Conservation (phyloP, 1,140 invertebrate genomes). For the Drosophila fuyamai region DNA sequence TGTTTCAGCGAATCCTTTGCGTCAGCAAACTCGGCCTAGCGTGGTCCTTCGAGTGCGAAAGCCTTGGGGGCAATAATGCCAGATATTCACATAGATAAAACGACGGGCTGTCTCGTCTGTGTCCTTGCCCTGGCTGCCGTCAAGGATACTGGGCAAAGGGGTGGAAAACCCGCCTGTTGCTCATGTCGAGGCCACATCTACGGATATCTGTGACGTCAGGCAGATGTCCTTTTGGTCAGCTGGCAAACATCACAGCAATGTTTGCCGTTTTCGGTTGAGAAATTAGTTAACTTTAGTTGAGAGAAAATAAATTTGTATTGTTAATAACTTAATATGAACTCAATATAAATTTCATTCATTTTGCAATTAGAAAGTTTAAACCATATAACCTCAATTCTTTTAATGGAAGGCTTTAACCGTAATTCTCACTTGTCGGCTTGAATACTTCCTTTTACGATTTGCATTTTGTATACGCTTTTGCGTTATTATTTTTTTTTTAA, state of each 20-base stretch:
- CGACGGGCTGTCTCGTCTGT: constrained; percentile 13
- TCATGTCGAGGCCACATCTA: constrained; percentile 14
- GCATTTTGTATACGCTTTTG: constrained; percentile 5
- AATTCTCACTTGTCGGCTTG: constrained; percentile 8
- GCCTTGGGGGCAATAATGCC: constrained; percentile 17
- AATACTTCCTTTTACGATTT: constrained; percentile 32
- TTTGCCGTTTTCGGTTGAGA: neutral
- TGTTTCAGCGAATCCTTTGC: constrained; percentile 35
- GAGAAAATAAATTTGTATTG: neutral
- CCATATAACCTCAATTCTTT: constrained; percentile 11
- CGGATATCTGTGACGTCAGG: constrained; percentile 37
- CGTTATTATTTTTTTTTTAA: constrained; percentile 15
- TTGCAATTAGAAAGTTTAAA: constrained; percentile 27
- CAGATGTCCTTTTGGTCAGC: constrained; percentile 7
- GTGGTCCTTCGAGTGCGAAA: constrained; percentile 4
- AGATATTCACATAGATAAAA: constrained; percentile 8
- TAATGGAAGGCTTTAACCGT: constrained; percentile 2
- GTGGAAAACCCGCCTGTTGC: constrained; percentile 34
- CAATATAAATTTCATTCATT: neutral
- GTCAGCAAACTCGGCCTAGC: constrained; percentile 24
- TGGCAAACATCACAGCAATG: neutral
- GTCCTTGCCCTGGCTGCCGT: constrained; percentile 35
- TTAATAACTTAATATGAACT: neutral
- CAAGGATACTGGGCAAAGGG: constrained; percentile 17
- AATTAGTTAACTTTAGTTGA: neutral